Percentiles rank a stretch among this genome's conserved stretches.
Conservation (phyloP, 1,140 invertebrate species). For the Oncopodura yosiiana region DNA sequence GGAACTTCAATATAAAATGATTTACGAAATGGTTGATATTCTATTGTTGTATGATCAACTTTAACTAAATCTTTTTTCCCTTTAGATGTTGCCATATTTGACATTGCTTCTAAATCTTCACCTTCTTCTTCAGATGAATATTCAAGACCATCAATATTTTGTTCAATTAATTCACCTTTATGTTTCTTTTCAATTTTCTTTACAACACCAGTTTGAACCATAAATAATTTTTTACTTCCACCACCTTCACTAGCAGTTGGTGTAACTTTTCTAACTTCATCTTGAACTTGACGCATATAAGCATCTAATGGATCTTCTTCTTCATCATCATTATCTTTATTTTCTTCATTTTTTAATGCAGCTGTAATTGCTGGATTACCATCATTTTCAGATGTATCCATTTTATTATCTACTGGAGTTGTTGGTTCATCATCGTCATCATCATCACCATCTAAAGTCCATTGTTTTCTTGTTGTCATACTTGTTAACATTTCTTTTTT, state of each 20-base stretch:
- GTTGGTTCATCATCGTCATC: constrained; percentile 52
- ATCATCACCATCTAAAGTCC: constrained; percentile 85
- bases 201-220: constrained; percentile 80
- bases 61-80: constrained; percentile 81
- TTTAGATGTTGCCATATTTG: constrained; percentile 75
- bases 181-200: constrained; percentile 71
- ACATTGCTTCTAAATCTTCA: constrained; percentile 85
- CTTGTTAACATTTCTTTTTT: constrained; percentile 30
- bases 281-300: constrained; percentile 79
- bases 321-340: constrained; percentile 46
- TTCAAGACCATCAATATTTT: constrained; percentile 92
- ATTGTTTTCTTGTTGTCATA: constrained; percentile 58
- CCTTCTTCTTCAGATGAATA: constrained; percentile 95
- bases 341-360: constrained; percentile 38
- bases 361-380: constrained; percentile 44
- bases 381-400: constrained; percentile 36
- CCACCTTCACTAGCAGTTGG: constrained; percentile 49
- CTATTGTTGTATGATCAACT: constrained; percentile 71
- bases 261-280: constrained; percentile 85
- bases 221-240: constrained; percentile 45
- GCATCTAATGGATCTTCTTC: constrained; percentile 94
- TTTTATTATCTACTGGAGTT: constrained; percentile 7
- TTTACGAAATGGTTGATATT: constrained; percentile 85
- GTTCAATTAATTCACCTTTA: constrained; percentile 90
- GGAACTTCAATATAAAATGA: constrained; percentile 49